Conservation (phyloP, 2,888 invertebrate genomes). For the Synergus gifuensis region DNA sequence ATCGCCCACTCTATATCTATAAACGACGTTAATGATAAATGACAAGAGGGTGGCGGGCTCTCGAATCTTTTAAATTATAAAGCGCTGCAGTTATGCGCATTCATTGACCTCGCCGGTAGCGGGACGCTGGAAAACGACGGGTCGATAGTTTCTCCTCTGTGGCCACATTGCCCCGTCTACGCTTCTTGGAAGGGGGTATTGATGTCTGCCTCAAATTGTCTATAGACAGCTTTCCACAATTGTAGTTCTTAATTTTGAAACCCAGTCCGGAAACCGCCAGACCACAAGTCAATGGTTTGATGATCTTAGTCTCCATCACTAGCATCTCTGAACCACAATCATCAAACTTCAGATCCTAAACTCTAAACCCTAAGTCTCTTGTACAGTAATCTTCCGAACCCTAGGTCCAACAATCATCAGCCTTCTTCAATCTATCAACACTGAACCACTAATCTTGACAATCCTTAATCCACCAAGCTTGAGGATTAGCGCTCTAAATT, state of each 20-base stretch:
- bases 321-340: background rate
- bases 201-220: background rate
- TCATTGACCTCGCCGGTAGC: slow-evolving; percentile 52
- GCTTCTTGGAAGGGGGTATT: background rate
- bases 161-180: slow-evolving; percentile 11
- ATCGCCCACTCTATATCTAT: background rate
- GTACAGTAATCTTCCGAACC: background rate
- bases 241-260: background rate
- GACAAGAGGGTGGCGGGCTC: slow-evolving; percentile 47
- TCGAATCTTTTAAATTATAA: slow-evolving; percentile 51
- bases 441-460: too few species aligned
- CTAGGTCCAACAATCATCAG: background rate
- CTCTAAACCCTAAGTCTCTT: background rate
- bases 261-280: background rate
- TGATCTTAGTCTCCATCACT: background rate
- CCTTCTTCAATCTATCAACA: too few species aligned
- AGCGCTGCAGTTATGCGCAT: slow-evolving; percentile 51
- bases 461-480: too few species aligned
- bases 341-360: background rate
- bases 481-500: too few species aligned
- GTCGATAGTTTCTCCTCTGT: slow-evolving; percentile 51
- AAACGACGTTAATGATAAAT: slow-evolving; percentile 43
- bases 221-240: background rate
- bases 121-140: slow-evolving; percentile 45
- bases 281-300: background rate